Evolutionary conservation across 2,797 vertebrate genomes (phyloP).

Genomic region (Halcyon leucocephala): DNA sequence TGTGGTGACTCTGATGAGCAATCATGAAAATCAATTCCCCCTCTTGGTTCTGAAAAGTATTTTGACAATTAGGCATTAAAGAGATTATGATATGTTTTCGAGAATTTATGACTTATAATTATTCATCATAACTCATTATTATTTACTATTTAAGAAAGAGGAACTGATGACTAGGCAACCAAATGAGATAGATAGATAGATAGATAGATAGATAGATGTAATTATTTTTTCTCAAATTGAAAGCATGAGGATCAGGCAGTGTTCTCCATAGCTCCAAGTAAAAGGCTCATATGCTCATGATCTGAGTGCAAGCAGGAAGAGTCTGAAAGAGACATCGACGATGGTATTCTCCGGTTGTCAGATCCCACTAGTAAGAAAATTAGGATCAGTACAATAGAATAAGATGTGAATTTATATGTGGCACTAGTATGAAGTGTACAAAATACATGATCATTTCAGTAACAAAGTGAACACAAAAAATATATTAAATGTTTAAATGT

Average conservation of each 20-base stretch:
- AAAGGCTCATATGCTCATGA: neutral
- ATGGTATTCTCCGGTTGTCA: neutral
- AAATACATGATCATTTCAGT: neutral
- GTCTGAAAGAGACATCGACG: neutral
- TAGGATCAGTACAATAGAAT: neutral
- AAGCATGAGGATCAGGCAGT: neutral
- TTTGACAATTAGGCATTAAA: neutral
- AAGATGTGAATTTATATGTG: neutral
- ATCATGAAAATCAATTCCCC: neutral
- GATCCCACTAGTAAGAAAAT: neutral
- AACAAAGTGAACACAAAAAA: neutral
- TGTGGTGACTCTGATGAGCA: neutral
- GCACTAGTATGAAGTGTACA: neutral
- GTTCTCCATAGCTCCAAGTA: neutral
- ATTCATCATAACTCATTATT: neutral
- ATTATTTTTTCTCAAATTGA: neutral
- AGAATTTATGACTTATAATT: neutral
- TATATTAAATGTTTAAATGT: neutral
- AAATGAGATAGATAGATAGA: neutral
- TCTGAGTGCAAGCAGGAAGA: neutral
- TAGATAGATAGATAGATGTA: neutral
- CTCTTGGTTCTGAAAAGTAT: neutral
- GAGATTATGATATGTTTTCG: neutral
- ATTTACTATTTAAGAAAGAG: neutral
- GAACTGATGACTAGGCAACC: neutral